Evolutionary conservation across 1,140 invertebrate species (phyloP).

Genomic region (Drosophila sproati): DNA sequence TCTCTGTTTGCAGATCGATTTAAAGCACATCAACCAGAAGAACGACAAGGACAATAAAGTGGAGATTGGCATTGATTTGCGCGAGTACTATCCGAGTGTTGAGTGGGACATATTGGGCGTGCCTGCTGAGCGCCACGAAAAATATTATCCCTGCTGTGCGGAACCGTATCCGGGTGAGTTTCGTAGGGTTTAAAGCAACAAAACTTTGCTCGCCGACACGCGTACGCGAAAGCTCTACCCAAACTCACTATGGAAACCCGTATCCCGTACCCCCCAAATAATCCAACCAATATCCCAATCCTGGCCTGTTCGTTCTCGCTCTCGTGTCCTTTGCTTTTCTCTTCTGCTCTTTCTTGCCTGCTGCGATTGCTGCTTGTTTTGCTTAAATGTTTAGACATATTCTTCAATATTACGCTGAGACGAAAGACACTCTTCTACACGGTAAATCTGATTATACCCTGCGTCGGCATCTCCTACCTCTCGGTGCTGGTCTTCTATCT

Average conservation of each 20-base stretch:
- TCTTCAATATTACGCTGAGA: conserved; percentile 98
- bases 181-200: conserved; percentile 71
- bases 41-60: conserved; percentile 91
- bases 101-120: conserved; percentile 99
- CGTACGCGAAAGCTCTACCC: conserved; percentile 76
- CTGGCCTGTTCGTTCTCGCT: neutral
- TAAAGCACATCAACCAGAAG: conserved; percentile 95
- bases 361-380: conserved; percentile 52
- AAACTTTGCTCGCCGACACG: conserved; percentile 54
- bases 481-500: conserved; percentile 98
- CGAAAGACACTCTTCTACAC: conserved; percentile 98
- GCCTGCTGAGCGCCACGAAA: conserved; percentile 94
- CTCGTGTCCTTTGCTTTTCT: neutral
- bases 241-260: conserved; percentile 63
- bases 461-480: conserved; percentile 96
- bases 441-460: conserved; percentile 97
- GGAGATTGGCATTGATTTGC: conserved; percentile 95
- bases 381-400: conserved; percentile 90
- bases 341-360: conserved; percentile 42
- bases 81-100: conserved; percentile 97
- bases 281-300: neutral
- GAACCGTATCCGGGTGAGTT: conserved; percentile 93
- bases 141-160: conserved; percentile 94
- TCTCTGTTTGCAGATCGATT: conserved; percentile 89
- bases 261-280: neutral